phyloP scores from a whole-genome alignment of 2,888 invertebrate species.

The Heliconius ismenius region DNA sequence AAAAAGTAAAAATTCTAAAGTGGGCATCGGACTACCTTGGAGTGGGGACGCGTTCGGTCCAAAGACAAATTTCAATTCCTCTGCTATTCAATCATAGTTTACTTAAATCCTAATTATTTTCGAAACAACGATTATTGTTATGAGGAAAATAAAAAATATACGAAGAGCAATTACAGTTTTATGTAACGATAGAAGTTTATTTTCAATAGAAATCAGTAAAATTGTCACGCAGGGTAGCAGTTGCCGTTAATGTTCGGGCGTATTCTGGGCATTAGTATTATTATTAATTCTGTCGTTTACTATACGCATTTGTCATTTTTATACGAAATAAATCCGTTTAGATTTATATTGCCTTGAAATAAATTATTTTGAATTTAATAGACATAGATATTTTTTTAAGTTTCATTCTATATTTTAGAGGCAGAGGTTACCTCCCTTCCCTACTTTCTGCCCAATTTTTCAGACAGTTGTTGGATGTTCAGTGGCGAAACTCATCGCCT shows the following conservation, averaged over 20 bases:
- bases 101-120: neutral
- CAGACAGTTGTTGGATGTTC: too few species aligned
- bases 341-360: neutral
- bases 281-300: neutral
- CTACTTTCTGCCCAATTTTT: too few species aligned
- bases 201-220: slow-evolving; percentile 26
- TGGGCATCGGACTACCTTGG: too few species aligned
- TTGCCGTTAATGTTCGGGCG: slow-evolving; percentile 17
- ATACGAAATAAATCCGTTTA: too few species aligned
- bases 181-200: slow-evolving; percentile 3
- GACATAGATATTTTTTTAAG: neutral
- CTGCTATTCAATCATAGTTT: too few species aligned
- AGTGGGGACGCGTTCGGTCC: too few species aligned
- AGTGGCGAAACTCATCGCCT: too few species aligned
- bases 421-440: too few species aligned
- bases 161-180: neutral
- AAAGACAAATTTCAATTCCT: too few species aligned
- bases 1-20: too few species aligned
- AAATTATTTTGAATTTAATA: neutral
- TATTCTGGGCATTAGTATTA: slow-evolving; percentile 6
- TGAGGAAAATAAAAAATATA: neutral
- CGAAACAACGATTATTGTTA: neutral
- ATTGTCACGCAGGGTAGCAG: slow-evolving; percentile 31
- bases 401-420: neutral
- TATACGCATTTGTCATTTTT: neutral